Conservation (phyloP, 2,888 invertebrate genomes). For the Lymantria monacha region DNA sequence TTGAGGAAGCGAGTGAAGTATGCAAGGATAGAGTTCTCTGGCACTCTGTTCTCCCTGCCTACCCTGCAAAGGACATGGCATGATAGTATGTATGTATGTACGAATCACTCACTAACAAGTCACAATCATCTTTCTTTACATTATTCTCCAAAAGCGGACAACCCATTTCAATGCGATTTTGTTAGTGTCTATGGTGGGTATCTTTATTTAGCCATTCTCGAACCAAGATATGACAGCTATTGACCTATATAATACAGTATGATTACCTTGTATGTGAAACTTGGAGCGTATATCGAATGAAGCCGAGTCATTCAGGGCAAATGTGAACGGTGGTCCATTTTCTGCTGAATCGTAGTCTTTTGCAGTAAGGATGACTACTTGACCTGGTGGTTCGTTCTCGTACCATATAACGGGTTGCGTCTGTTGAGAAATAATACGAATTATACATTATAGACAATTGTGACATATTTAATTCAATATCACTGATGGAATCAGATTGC, state of each 20-base stretch:
- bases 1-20: too few species aligned
- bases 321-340: slow-evolving; percentile 94
- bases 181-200: too few species aligned
- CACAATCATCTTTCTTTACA: not conserved
- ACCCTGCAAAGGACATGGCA: too few species aligned
- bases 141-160: not conserved
- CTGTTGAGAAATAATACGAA: slow-evolving; percentile 45
- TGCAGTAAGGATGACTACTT: slow-evolving; percentile 86
- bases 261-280: slow-evolving; percentile 86
- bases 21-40: too few species aligned
- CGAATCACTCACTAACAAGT: too few species aligned
- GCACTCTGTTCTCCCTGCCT: too few species aligned
- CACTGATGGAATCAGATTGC: too few species aligned
- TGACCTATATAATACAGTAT: not conserved
- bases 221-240: not conserved
- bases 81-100: too few species aligned
- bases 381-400: slow-evolving; percentile 88
- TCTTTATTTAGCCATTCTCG: not conserved
- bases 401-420: slow-evolving; percentile 91
- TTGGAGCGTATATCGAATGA: slow-evolving; percentile 86
- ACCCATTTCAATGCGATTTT: not conserved
- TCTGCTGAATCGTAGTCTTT: slow-evolving; percentile 90
- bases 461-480: too few species aligned
- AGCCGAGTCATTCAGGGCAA: slow-evolving; percentile 85
- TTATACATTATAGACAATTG: not conserved